Conservation (phyloP, 2,797 vertebrate species). For the Triplophysa bombifrons region DNA sequence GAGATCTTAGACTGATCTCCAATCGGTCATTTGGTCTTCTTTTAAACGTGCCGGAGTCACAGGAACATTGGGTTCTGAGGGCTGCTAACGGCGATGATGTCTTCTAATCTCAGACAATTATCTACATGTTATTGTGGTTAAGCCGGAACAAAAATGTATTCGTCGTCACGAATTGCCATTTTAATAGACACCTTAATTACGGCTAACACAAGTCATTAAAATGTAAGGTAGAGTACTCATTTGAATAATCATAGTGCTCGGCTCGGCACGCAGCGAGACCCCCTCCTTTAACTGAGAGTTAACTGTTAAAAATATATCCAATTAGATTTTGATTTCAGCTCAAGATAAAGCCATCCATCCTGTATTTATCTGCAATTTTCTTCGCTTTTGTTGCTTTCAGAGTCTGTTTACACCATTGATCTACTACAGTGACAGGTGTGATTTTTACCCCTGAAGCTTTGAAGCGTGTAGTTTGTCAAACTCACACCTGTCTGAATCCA, state of each 20-base stretch:
- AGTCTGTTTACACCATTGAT: constrained; percentile 3
- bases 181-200: constrained; percentile 49
- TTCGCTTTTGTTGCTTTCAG: constrained; percentile 14
- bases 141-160: constrained; percentile 44
- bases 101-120: constrained; percentile 49
- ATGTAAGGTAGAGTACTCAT: constrained; percentile 47
- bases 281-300: constrained; percentile 13
- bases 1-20: constrained; percentile 13
- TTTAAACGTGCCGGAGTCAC: constrained; percentile 26
- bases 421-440: constrained; percentile 28
- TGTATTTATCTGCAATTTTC: constrained; percentile 6
- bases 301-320: constrained; percentile 80
- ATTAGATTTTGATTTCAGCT: constrained; percentile 24
- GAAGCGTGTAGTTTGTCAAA: constrained; percentile 6
- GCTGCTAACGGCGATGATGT: constrained; percentile 41
- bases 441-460: not conserved
- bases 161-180: constrained; percentile 40
- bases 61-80: constrained; percentile 40
- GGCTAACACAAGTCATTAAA: constrained; percentile 50
- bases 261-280: constrained; percentile 73
- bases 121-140: constrained; percentile 46
- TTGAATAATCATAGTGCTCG: constrained; percentile 44
- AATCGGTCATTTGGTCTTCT: constrained; percentile 38
- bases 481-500: not conserved
- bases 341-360: not conserved